Base-by-base conservation (phyloP, 1,140 invertebrate genomes). In the Musca domestica region DNA sequence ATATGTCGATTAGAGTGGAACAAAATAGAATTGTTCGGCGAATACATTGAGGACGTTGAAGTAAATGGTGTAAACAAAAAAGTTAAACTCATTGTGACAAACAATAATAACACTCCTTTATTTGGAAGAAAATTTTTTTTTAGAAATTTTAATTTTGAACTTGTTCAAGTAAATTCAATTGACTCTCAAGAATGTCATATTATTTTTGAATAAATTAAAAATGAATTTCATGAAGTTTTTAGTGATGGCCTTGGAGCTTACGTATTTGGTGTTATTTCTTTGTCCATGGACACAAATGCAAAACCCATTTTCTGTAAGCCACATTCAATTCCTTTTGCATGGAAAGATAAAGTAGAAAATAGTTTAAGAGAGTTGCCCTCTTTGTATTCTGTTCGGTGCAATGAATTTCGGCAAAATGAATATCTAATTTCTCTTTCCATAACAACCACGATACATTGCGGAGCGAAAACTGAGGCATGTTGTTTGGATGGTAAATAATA, bases 241-340 rank as follows among this genome's bases (percentile, higher is more conserved):
- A n/a, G n/a, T n/a, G n/a, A n/a, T n/a, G n/a, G n/a, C n/a, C n/a
- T n/a, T 46, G 61, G 68, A 14, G 15, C 10, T 19, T 66, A 66
- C n/a, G 63, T 61, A 17, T 48, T 48, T 34, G 20, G 30, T 1
- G 49, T 66, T 30, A 65, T 66, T 20, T 65, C 34, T 47, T 20
- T 69, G 30, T 6, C 19, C 22, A 27, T 69, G n/a, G 22, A 47
- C 15, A 66, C 19, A 72, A 52, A 68, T 56, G 70, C 56, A 17
- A 73, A 73, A 67, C 76, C 76, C 22, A 72, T 71, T 67, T 77
- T 76, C 69, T 69, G 54, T n/a, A 76, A 75, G 72, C 64, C 73
- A 15, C 52, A 69, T 74, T 54, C 69, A 68, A 70, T 64, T 27
- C 64, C n/a, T n/a, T n/a, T n/a, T n/a, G n/a, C n/a, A n/a, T n/a